phyloP scores from a whole-genome alignment of 2,113 vertebrate species.

The Danionella cerebrum region DNA sequence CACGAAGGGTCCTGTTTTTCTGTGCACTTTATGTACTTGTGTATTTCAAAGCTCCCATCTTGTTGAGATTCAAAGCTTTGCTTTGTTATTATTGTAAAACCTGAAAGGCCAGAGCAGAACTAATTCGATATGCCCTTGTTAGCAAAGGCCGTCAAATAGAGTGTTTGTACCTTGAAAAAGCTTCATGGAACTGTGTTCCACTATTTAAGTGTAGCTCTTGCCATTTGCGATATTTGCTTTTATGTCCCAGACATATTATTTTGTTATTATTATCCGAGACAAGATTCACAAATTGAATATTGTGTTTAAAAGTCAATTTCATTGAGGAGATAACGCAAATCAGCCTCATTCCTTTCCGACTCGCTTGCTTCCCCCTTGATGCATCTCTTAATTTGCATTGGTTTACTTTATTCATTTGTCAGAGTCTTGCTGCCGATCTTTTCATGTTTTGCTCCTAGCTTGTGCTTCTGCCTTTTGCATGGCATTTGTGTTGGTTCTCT shows the following conservation, averaged over 20 bases:
- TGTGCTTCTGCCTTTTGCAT: constrained; percentile 59
- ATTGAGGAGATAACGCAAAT: constrained; percentile 70
- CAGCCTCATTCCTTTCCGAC: constrained; percentile 54
- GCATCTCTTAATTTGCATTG: constrained; percentile 66
- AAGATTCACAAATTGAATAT: constrained; percentile 67
- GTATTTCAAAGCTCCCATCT: constrained; percentile 21
- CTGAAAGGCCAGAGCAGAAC: constrained; percentile 49
- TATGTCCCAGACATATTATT: constrained; percentile 68
- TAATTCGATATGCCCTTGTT: constrained; percentile 55
- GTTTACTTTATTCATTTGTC: constrained; percentile 69
- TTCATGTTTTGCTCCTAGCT: constrained; percentile 49
- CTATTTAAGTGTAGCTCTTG: constrained; percentile 43
- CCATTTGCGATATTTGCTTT: constrained; percentile 66
- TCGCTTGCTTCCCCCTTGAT: constrained; percentile 58
- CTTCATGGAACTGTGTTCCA: constrained; percentile 41
- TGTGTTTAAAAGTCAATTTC: constrained; percentile 73
- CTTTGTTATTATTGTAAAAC: constrained; percentile 43
- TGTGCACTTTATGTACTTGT: constrained; percentile 13
- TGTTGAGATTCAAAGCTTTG: constrained; percentile 41
- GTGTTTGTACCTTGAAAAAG: constrained; percentile 55
- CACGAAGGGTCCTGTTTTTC: constrained; percentile 19
- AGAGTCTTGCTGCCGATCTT: constrained; percentile 49
- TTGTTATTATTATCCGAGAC: constrained; percentile 66
- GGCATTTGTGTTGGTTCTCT: constrained; percentile 45
- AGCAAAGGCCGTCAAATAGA: constrained; percentile 50